These are phyloP conservation scores for Agonopterix heracliana DNA, from an alignment of 2,888 invertebrate genomes.

Conservation along the genomic window DNA sequence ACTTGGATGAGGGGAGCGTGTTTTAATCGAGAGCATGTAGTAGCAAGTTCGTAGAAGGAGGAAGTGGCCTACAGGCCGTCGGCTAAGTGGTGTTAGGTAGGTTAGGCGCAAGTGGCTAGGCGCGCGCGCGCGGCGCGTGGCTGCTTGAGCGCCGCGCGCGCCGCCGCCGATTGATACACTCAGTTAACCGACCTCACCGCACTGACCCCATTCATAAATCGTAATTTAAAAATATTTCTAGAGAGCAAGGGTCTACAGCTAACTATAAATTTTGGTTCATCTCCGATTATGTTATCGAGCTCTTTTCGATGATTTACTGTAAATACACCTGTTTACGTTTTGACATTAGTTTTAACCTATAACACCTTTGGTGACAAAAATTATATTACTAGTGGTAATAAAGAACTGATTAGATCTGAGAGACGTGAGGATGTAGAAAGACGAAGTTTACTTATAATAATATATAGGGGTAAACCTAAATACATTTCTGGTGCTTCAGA, in stretches of 20 bases:
- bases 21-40: conserved; percentile 15
- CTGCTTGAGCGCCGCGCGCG: conserved; percentile 15
- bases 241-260: conserved; percentile 49
- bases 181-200: conserved; percentile 54
- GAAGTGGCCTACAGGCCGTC: conserved; percentile 20
- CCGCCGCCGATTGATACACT: conserved; percentile 35
- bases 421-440: too few species aligned
- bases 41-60: conserved; percentile 13
- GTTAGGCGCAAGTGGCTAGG: conserved; percentile 6
- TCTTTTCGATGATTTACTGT: background rate
- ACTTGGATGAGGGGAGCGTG: conserved; percentile 7
- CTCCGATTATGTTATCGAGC: conserved; percentile 30
- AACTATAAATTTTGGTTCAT: conserved; percentile 35
- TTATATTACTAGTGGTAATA: background rate
- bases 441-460: too few species aligned
- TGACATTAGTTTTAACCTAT: background rate
- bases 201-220: conserved; percentile 72
- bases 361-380: background rate
- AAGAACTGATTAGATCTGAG: too few species aligned
- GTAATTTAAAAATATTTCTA: conserved; percentile 60
- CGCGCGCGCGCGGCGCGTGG: conserved; percentile 10
- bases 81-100: conserved; percentile 13
- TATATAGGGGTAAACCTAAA: too few species aligned
- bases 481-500: too few species aligned
- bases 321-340: background rate